Percentiles rank a stretch among this genome's conserved stretches.
phyloP scores from a whole-genome alignment of 2,113 vertebrate species.

The Arothron firmamentum region DNA sequence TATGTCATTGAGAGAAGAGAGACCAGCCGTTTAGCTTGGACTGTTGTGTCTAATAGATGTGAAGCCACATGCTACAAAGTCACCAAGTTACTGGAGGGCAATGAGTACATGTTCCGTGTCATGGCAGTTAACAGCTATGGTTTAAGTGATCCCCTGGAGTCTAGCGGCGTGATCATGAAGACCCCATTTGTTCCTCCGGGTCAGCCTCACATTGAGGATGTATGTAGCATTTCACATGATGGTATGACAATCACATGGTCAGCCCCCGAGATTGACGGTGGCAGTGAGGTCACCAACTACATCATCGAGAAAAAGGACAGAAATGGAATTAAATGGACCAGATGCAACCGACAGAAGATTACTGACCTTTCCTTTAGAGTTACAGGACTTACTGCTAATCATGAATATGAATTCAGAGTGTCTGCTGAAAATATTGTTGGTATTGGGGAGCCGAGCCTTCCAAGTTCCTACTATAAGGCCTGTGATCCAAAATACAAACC shows the following conservation, averaged over 20 bases:
- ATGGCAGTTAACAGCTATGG: slow-evolving; percentile 96
- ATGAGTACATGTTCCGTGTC: slow-evolving; percentile 95
- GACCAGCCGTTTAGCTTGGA: slow-evolving; percentile 96
- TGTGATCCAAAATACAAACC: slow-evolving; percentile 94
- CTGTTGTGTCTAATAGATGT: slow-evolving; percentile 85
- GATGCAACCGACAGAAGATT: slow-evolving; percentile 93
- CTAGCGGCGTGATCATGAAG: slow-evolving; percentile 86
- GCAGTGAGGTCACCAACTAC: slow-evolving; percentile 89
- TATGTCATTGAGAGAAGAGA: slow-evolving; percentile 95
- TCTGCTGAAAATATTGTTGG: slow-evolving; percentile 94
- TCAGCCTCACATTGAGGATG: slow-evolving; percentile 84
- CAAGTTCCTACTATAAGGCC: slow-evolving; percentile 88
- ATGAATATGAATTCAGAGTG: slow-evolving; percentile 96
- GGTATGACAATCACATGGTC: slow-evolving; percentile 97
- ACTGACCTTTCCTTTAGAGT: slow-evolving; percentile 92
- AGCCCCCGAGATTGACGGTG: slow-evolving; percentile 87
- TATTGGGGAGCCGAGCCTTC: slow-evolving; percentile 85
- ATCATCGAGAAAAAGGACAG: slow-evolving; percentile 94
- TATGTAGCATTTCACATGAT: slow-evolving; percentile 89
- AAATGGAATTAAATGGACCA: slow-evolving; percentile 92
- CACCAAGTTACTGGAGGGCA: slow-evolving; percentile 93
- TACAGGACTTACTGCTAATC: slow-evolving; percentile 86
- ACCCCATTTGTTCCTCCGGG: slow-evolving; percentile 91
- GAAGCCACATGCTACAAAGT: slow-evolving; percentile 86
- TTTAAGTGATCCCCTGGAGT: slow-evolving; percentile 87